A percentile compares a stretch with the other conserved stretches of the same genome.
These are phyloP conservation scores for Benitochromis conjunctus DNA, from an alignment of 2,113 vertebrate genomes.

Conservation along the genomic window DNA sequence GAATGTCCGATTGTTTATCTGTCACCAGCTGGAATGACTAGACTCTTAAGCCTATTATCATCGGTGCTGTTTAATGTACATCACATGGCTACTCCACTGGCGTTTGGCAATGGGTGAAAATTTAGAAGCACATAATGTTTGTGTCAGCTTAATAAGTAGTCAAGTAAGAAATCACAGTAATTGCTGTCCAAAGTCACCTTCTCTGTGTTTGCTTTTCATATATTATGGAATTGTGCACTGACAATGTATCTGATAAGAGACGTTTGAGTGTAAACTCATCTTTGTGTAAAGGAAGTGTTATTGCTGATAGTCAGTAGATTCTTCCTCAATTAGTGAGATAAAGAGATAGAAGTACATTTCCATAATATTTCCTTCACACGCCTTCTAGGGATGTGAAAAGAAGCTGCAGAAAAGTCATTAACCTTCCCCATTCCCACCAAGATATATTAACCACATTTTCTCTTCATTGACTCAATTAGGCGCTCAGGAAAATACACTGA, in stretches of 20 bases:
- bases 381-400: not conserved
- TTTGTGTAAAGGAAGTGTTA: not conserved
- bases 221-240: not conserved
- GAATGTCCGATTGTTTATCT: not conserved
- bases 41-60: not conserved
- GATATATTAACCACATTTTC: conserved; percentile 10
- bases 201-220: conserved; percentile 25
- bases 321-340: not conserved
- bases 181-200: conserved; percentile 57
- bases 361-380: not conserved
- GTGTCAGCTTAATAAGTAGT: conserved; percentile 38
- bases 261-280: not conserved
- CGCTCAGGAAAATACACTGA: conserved; percentile 1
- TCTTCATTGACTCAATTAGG: conserved; percentile 22
- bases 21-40: not conserved
- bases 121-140: conserved; percentile 22
- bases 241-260: not conserved
- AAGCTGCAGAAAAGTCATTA: not conserved
- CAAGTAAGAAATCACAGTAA: conserved; percentile 37
- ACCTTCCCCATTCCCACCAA: not conserved
- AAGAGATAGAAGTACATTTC: not conserved
- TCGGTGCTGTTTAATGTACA: not conserved
- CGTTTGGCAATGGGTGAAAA: conserved; percentile 6
- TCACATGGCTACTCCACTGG: not conserved
- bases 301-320: not conserved